phyloP scores from a whole-genome alignment of 2,113 vertebrate genomes.

The Charadrius vociferus region DNA sequence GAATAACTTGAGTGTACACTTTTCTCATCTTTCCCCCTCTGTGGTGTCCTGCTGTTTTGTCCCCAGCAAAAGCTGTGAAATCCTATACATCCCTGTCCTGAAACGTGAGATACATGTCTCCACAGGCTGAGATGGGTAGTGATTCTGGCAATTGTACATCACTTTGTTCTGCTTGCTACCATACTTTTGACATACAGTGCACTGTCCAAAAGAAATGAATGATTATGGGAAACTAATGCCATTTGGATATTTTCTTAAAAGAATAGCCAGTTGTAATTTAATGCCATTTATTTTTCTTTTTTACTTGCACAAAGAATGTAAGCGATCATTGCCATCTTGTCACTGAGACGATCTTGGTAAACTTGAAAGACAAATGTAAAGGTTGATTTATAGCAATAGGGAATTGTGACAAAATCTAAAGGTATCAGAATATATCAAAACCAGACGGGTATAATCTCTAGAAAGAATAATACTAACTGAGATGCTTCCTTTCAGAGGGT shows the following conservation, averaged over 20 bases:
- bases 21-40: neutral
- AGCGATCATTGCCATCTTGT: neutral
- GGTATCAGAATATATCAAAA: neutral
- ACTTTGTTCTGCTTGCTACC: neutral
- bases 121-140: neutral
- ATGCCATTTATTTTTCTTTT: neutral
- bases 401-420: neutral
- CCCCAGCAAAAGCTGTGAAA: neutral
- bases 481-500: neutral
- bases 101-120: neutral
- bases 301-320: conserved; percentile 46
- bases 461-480: neutral
- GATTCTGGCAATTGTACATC: neutral
- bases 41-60: neutral
- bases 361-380: neutral
- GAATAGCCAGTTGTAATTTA: neutral
- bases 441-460: neutral
- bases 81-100: neutral
- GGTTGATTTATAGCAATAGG: neutral
- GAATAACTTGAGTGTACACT: neutral
- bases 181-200: neutral
- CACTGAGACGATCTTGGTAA: conserved; percentile 17
- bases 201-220: neutral
- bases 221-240: neutral
- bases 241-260: neutral